Conservation (phyloP, 2,797 vertebrate species). For the Gymnothorax reevesii region DNA sequence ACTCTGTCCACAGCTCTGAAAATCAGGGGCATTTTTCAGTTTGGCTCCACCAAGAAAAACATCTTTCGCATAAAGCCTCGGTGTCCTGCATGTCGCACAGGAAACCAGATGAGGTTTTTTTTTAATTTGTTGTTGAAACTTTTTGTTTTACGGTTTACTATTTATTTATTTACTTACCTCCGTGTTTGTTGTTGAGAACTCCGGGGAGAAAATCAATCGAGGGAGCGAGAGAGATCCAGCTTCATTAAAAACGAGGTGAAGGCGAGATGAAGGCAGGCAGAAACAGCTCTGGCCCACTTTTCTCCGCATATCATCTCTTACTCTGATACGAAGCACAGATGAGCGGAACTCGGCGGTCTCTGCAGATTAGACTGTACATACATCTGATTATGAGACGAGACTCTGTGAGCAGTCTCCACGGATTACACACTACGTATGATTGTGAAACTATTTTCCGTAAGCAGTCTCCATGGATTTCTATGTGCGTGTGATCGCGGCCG, state of each 20-base stretch:
- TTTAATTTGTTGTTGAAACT: neutral
- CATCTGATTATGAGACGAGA: no score
- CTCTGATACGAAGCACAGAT: neutral
- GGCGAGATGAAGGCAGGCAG: neutral
- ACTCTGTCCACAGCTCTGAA: neutral
- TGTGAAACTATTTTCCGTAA: no score
- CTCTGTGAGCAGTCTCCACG: no score
- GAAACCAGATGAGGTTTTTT: neutral
- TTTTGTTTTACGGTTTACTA: neutral
- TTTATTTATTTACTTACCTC: neutral
- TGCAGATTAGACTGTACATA: no score
- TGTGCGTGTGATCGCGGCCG: neutral
- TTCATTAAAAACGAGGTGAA: slow-evolving; percentile 6
- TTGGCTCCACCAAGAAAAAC: neutral
- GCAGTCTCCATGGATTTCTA: neutral
- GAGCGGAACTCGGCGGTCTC: neutral
- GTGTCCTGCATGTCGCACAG: neutral
- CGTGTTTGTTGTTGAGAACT: neutral
- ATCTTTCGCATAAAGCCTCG: neutral
- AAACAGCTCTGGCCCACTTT: neutral
- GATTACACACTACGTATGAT: no score
- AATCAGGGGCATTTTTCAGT: neutral
- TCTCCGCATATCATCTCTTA: neutral
- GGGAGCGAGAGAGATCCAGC: neutral
- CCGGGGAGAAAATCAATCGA: neutral